Base-by-base conservation (phyloP, 2,888 invertebrate species). In the Heliconius hortense region DNA sequence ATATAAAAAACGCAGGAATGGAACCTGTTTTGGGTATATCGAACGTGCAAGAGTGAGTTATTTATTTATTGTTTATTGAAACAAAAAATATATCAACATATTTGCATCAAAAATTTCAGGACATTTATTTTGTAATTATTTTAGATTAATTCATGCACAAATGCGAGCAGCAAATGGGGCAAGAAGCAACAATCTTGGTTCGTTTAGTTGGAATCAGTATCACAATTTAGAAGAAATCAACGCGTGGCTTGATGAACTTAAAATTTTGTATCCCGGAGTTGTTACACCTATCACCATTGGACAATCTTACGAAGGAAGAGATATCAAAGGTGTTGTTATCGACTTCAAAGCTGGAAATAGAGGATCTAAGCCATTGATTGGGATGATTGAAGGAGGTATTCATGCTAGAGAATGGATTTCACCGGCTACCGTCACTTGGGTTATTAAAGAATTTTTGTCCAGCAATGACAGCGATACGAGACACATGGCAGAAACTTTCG, bases 341-440 rank as follows among this genome's bases (percentile, higher is more conserved):
- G 95, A 86, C 90, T 95, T 76, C 35, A 89, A 86, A 78, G 76
- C 82, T 67, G 84, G 81, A 10, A 62, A 82, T 2, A 84, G 87
- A 78, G 84, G 80, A 70, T 81, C 80, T 0, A 84, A 84, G 21
- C 89, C 90, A 24, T 78, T 90, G 0, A 94, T 93, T 24, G 95
- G 95, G 15, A 95, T 96, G 87, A 92, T 96, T 21, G 96, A 96
- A 90, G 95, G 95, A 53, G 96, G 95, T 73, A 95, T 96, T 60
- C 96, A 96, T 82, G 91, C 95, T 0, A 92, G 96, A 62, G 97
- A 97, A 89, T 97, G 97, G 97, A 96, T 97, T 39, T 95, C 96
- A 0, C 96, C 96, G 0, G 96, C 96, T 0, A 95, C 95, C 0
- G 95, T 95, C 0, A 95, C 96, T 0, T 96, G 95, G 89, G 94